Evolutionary conservation across 2,888 invertebrate species (phyloP), one percentile per base, ranked within the genome.

Genomic region (Chouioia cunea): DNA sequence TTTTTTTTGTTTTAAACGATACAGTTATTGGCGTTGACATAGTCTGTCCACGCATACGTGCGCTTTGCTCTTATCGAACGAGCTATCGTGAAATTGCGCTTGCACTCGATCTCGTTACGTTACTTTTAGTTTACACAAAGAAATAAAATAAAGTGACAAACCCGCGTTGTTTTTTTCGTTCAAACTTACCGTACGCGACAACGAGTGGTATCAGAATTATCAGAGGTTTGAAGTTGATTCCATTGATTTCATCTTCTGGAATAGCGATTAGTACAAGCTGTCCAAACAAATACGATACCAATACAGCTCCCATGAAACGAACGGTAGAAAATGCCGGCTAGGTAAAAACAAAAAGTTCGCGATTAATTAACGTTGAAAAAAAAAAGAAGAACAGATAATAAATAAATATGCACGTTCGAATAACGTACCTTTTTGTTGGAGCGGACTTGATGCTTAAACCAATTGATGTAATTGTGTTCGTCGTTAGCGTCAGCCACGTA

Each of bases 401-500:
- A n/a, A 2, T 36, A 18, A 48, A 48, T 2, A 14, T 43, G 52
- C 23, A 52, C 44, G 3, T 43, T 52, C 20, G 15, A 63, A 16
- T 43, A 63, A 53, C 12, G 15, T 84, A 93, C 93, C 89, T 92
- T 93, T 75, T 86, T 88, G 43, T 56, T 43, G 22, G 16, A 14
- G 0, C 62, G 60, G 82, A 94, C 88, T 81, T 90, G 90, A 18
- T 86, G 86, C 22, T 90, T 87, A 73, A 94, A 90, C 67, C 90
- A 88, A 60, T 89, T 88, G 74, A 93, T 86, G 78, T 91, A 91
- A 53, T 88, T 87, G 0, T 91, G 91, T 79, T 93, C 92, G 76
- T 92, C 90, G 79, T 95, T 95, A 18, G 91, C 92, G 76, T 96
- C 94, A 66, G 90, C 89, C 2, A 97, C 95, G 86, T 97, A 97